Evolutionary conservation across 2,888 invertebrate genomes (phyloP), one percentile per base, ranked within the genome.

Genomic region (Xanthia togata): DNA sequence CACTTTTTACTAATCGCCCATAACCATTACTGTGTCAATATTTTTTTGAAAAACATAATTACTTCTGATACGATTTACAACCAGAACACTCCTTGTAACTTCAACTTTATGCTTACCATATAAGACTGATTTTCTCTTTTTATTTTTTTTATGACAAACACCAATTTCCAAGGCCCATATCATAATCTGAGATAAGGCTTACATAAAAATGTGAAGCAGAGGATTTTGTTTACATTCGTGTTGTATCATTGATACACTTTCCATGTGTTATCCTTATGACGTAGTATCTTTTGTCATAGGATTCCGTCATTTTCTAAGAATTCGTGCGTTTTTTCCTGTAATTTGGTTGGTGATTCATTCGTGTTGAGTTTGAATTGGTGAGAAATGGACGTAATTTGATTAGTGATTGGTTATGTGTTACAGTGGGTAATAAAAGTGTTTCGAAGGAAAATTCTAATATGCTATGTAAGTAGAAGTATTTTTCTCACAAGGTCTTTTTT

Each of bases 151-250:
- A 82, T 82, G 88, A 87, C 80, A 60, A 79, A 83, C 76, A 73
- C 20, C 62, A 47, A 76, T 72, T 83, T 77, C 65, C 79, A 82
- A 86, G 89, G 87, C 69, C 82, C 64, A 83, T 88, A 85, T 88
- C 87, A 79, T 80, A 84, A 86, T 89, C 83, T 77, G 1, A 76
- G 87, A 88, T 88, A 89, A 87, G 63, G 55, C 31, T 70, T 60
- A 79, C 78, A 86, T 86, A 84, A 88, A 84, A 84, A 79, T 78
- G 50, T 81, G 53, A 78, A 74, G 31, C 60, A 47, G 31, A 87
- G 63, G 55, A 68, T 64, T 79, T 55, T 88, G 82, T 88, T 85
- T 79, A 81, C 82, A 85, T 55, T 87, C 50, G 68, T 73, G 60
- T 73, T 38, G 53, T 73, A 55, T 64, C 80, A 60, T 31, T 73